Percentiles rank a stretch among this genome's conserved stretches.
phyloP scores from a whole-genome alignment of 1,140 invertebrate genomes.

The Zaprionus vittiger region DNA sequence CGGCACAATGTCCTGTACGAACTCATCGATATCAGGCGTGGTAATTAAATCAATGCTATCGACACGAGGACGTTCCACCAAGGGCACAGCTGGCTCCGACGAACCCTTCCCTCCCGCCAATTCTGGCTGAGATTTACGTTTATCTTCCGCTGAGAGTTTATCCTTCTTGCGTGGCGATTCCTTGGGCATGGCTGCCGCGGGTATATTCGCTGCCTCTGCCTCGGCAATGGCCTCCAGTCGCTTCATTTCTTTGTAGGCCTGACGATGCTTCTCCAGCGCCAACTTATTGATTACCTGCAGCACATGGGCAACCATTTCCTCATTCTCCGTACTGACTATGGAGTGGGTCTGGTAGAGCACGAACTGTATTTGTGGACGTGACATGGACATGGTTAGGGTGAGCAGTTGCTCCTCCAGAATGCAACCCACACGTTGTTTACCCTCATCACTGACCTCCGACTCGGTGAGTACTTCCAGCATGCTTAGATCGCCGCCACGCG shows the following conservation, averaged over 20 bases:
- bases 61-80: conserved; percentile 38
- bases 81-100: background rate
- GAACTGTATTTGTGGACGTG: conserved; percentile 89
- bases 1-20: conserved; percentile 87
- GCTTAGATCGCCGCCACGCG: conserved; percentile 88
- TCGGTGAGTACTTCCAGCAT: conserved; percentile 89
- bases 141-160: conserved; percentile 51
- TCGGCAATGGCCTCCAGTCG: conserved; percentile 76
- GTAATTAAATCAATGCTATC: conserved; percentile 71
- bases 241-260: conserved; percentile 70
- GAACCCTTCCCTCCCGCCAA: conserved; percentile 18
- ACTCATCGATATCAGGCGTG: conserved; percentile 89
- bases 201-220: conserved; percentile 75
- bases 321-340: conserved; percentile 88
- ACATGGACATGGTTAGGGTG: conserved; percentile 88
- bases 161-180: conserved; percentile 75
- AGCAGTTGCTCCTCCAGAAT: conserved; percentile 89
- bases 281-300: conserved; percentile 87
- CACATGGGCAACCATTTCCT: conserved; percentile 87
- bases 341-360: conserved; percentile 90
- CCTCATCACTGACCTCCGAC: conserved; percentile 87
- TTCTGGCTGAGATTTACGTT: conserved; percentile 54
- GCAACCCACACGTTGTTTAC: conserved; percentile 86
- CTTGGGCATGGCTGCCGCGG: conserved; percentile 70
- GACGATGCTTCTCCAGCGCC: conserved; percentile 87